Conservation (phyloP, 1,140 invertebrate species). For the Ceratosolen solmsi region DNA sequence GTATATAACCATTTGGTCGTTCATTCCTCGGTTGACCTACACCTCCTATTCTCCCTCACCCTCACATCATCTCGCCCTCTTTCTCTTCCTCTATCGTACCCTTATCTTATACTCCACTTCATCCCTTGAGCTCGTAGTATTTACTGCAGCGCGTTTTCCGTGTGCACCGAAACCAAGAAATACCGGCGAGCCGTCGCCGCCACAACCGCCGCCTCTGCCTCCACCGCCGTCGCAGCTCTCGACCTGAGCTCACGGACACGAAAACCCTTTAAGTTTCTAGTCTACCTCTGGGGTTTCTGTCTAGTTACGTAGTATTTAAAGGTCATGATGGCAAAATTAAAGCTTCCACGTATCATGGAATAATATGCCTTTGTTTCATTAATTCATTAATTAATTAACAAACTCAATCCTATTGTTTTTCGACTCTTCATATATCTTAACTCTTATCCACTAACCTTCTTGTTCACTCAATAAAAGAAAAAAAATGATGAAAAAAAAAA, state of each 20-base stretch:
- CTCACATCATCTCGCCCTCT: neutral
- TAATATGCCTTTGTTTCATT: no score
- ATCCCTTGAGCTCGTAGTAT: conserved; percentile 44
- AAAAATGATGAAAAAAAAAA: no score
- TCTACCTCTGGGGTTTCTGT: neutral
- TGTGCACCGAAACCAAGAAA: conserved; percentile 36
- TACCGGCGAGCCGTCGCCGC: neutral
- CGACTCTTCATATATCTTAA: no score
- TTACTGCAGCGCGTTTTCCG: conserved; percentile 35
- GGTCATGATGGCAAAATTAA: neutral
- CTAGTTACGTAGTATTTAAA: neutral
- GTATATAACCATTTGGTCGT: conserved; percentile 25
- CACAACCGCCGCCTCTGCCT: no score
- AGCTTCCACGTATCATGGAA: no score
- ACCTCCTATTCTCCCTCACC: neutral
- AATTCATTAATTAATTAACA: no score
- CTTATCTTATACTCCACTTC: conserved; percentile 39
- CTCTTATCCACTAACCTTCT: no score
- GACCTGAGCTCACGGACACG: neutral
- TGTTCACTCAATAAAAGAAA: no score
- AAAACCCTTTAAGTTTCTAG: conserved; percentile 17
- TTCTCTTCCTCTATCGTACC: neutral
- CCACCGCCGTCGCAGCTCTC: neutral
- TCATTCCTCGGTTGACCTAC: conserved; percentile 19
- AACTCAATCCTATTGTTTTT: no score